Conservation (phyloP, 2,113 vertebrate genomes). For the Cyanoderma ruficeps region DNA sequence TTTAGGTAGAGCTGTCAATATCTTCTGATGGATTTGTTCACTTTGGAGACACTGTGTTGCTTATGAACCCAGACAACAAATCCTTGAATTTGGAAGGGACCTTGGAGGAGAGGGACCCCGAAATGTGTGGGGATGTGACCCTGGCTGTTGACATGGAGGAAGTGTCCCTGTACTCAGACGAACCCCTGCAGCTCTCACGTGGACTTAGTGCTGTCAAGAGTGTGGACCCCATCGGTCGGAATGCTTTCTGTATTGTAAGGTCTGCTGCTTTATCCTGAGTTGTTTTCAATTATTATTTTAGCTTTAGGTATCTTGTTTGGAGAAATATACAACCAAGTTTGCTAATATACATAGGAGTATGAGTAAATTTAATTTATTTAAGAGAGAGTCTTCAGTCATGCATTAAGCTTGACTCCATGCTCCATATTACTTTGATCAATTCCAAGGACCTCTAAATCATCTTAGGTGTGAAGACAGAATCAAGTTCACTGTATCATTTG, state of each 20-base stretch:
- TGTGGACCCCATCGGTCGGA: constrained; percentile 69
- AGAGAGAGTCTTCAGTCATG: neutral
- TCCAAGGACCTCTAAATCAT: neutral
- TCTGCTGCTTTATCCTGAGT: constrained; percentile 11
- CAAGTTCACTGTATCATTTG: neutral
- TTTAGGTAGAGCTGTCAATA: constrained; percentile 79
- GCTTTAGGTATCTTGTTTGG: neutral
- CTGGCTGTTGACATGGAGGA: constrained; percentile 78
- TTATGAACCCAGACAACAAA: constrained; percentile 72
- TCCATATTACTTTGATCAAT: neutral
- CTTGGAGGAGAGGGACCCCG: neutral
- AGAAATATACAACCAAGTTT: neutral
- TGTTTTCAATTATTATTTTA: neutral
- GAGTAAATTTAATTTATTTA: neutral
- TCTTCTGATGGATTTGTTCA: constrained; percentile 79
- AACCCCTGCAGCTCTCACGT: constrained; percentile 60
- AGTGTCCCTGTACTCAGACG: neutral
- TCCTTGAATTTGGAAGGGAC: neutral
- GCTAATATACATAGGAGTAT: neutral
- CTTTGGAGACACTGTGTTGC: constrained; percentile 86
- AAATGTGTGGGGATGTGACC: neutral
- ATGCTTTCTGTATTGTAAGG: constrained; percentile 83
- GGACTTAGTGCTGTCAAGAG: constrained; percentile 70
- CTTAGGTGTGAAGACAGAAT: neutral
- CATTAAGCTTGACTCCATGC: neutral